Percentiles rank a stretch among this genome's conserved stretches.
Evolutionary conservation across 2,797 vertebrate genomes (phyloP).

Genomic region (Glossophaga mutica): DNA sequence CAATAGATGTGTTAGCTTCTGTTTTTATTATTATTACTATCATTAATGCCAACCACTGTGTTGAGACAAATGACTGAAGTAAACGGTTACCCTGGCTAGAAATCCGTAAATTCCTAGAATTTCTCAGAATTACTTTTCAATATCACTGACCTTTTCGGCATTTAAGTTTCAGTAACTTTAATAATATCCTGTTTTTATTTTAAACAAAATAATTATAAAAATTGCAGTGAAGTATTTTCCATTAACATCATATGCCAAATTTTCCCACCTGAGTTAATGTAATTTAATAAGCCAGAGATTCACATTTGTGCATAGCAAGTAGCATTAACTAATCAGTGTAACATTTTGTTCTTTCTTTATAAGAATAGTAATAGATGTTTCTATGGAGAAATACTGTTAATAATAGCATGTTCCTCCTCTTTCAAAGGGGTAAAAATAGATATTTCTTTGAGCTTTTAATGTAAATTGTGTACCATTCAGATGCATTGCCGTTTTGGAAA

Average conservation of each 20-base stretch:
- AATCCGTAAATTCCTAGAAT: not conserved
- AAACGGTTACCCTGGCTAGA: not conserved
- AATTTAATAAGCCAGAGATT: not conserved
- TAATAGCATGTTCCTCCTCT: not conserved
- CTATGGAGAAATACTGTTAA: not conserved
- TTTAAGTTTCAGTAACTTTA: not conserved
- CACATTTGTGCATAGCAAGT: not conserved
- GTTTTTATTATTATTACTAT: not conserved
- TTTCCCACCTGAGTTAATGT: not conserved
- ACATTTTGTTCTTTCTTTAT: not conserved
- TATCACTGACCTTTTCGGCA: not conserved
- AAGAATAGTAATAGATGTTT: not conserved
- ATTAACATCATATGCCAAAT: not conserved
- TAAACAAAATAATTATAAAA: constrained; percentile 7
- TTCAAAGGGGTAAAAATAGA: not conserved
- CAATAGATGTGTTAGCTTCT: not conserved
- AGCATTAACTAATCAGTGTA: not conserved
- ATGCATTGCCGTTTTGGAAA: not conserved
- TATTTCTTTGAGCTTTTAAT: constrained; percentile 9
- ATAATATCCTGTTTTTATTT: not conserved
- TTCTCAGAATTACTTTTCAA: constrained; percentile 1
- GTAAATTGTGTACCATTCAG: not conserved
- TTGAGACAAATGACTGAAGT: not conserved
- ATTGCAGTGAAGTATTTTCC: not conserved
- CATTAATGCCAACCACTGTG: not conserved